A percentile compares a stretch with the other conserved stretches of the same genome.
These are phyloP conservation scores for Nemoura dubitans DNA, from an alignment of 2,888 invertebrate species.

Conservation along the genomic window DNA sequence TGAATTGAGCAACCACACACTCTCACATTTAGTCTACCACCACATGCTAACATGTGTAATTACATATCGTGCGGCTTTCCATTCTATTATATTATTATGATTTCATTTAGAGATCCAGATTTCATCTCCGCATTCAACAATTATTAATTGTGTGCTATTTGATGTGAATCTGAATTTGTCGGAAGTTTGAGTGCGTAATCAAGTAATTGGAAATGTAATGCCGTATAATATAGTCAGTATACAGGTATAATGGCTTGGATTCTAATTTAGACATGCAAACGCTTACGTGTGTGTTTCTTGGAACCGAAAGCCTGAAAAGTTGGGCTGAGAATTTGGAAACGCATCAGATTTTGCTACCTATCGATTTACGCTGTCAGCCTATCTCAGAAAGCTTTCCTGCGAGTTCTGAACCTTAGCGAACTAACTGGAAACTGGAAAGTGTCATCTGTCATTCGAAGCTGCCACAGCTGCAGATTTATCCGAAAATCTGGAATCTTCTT, in stretches of 20 bases:
- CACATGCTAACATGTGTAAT: background rate
- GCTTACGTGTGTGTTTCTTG: background rate
- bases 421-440: background rate
- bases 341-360: background rate
- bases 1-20: conserved; percentile 7
- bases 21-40: background rate
- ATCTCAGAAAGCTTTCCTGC: background rate
- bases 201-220: background rate
- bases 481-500: background rate
- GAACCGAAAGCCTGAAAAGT: background rate
- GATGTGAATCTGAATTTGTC: background rate
- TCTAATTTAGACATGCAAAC: background rate
- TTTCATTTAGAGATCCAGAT: background rate
- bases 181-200: conserved; percentile 9
- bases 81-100: background rate
- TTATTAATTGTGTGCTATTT: background rate
- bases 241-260: background rate
- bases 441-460: background rate
- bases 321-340: background rate
- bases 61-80: background rate
- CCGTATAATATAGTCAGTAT: too few species aligned
- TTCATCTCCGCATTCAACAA: conserved; percentile 12
- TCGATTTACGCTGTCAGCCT: background rate
- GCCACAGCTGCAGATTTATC: too few species aligned
- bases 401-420: background rate